These are phyloP conservation scores for Hesperia comma DNA, from an alignment of 2,888 invertebrate species.

Conservation along the genomic window DNA sequence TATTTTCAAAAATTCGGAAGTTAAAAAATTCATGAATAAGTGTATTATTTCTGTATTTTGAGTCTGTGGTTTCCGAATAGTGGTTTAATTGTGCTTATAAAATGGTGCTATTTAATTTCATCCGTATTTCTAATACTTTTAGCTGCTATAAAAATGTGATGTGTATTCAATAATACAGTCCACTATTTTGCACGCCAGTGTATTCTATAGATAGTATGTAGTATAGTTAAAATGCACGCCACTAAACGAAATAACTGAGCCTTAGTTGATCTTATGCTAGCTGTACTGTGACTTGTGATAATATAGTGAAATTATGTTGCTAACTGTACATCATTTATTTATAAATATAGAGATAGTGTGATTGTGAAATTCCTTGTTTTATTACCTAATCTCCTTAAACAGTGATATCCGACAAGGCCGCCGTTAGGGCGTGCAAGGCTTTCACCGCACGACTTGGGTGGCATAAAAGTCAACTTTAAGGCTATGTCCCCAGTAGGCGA, in stretches of 20 bases:
- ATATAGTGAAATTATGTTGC: constrained; percentile 46
- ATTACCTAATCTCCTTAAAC: neutral
- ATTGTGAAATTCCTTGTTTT: neutral
- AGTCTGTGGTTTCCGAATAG: too few species aligned
- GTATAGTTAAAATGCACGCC: constrained; percentile 18
- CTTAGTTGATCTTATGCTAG: constrained; percentile 49
- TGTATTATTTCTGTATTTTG: too few species aligned
- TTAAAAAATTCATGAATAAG: too few species aligned
- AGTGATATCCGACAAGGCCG: too few species aligned
- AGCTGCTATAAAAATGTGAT: neutral
- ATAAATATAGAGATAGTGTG: constrained; percentile 25
- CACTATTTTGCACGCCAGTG: constrained; percentile 24
- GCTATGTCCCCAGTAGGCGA: too few species aligned
- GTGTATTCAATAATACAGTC: neutral
- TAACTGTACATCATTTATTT: constrained; percentile 17
- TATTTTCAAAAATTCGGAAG: too few species aligned
- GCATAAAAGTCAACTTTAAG: too few species aligned
- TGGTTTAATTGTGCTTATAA: neutral
- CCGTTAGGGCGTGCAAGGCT: too few species aligned
- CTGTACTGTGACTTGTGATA: constrained; percentile 59
- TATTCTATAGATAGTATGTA: constrained; percentile 2
- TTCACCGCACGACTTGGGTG: too few species aligned
- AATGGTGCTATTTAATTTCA: constrained; percentile 5
- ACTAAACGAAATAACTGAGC: constrained; percentile 18
- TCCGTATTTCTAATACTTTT: neutral